These are phyloP conservation scores for Mythimna lalbum DNA, from an alignment of 2,888 invertebrate species.

Conservation along the genomic window DNA sequence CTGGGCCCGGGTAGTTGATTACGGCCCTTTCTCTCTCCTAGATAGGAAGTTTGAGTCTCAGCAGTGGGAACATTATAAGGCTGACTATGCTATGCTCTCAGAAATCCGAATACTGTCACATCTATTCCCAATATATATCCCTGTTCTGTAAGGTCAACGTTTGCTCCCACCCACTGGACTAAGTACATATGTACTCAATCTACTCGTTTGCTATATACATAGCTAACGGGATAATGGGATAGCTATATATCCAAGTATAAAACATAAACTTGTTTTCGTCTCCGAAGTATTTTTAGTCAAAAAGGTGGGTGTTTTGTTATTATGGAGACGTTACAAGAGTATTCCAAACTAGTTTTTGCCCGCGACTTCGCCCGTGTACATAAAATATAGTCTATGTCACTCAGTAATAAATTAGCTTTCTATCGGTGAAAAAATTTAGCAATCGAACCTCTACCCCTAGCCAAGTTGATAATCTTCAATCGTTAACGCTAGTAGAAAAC, in stretches of 20 bases:
- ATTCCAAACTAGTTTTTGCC: background rate
- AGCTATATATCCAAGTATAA: constrained; percentile 23
- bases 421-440: too few species aligned
- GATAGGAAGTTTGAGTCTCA: too few species aligned
- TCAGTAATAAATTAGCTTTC: too few species aligned
- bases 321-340: background rate
- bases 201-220: constrained; percentile 27
- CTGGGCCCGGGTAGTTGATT: too few species aligned
- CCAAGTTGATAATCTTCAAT: too few species aligned
- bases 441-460: too few species aligned
- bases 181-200: constrained; percentile 26
- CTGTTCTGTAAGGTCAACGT: constrained; percentile 38
- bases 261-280: constrained; percentile 24
- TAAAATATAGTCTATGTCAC: too few species aligned
- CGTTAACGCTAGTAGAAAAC: too few species aligned
- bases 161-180: constrained; percentile 28
- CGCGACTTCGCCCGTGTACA: too few species aligned
- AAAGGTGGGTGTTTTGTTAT: background rate
- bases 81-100: too few species aligned
- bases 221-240: constrained; percentile 34
- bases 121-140: constrained; percentile 13
- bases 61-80: too few species aligned
- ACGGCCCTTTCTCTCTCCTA: too few species aligned
- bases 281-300: background rate
- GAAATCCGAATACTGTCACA: background rate